A percentile compares a stretch with the other conserved stretches of the same genome.
Conservation (phyloP, 2,797 vertebrate species). For the Aeoliscus strigatus region DNA sequence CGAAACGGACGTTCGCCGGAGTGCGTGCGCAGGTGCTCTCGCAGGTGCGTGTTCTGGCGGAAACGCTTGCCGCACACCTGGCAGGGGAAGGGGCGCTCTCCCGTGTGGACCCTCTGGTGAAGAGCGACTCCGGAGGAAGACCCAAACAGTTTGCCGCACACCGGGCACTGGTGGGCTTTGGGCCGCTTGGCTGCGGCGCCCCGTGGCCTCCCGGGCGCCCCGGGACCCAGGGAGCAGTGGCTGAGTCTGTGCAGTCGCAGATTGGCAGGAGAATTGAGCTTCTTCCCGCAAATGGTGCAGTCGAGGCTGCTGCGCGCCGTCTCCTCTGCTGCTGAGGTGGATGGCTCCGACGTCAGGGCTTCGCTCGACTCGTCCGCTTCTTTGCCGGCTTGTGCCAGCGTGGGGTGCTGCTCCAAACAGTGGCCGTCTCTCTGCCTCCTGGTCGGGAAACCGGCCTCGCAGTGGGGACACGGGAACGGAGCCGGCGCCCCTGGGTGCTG, state of each 20-base stretch:
- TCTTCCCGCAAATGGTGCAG: constrained; percentile 78
- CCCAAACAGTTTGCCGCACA: constrained; percentile 79
- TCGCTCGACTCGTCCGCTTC: constrained; percentile 1
- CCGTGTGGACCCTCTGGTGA: constrained; percentile 83
- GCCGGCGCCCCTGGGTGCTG: constrained; percentile 75
- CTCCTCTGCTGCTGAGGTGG: constrained; percentile 33
- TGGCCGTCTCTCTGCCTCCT: constrained; percentile 71
- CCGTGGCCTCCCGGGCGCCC: constrained; percentile 37
- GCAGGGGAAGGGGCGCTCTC: constrained; percentile 83
- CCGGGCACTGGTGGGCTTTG: constrained; percentile 70
- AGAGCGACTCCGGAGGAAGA: constrained; percentile 83
- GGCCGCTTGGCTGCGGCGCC: constrained; percentile 44
- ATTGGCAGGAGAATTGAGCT: constrained; percentile 78
- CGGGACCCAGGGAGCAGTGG: constrained; percentile 51
- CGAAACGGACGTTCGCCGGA: constrained; percentile 85
- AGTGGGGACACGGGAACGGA: constrained; percentile 74
- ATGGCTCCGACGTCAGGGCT: constrained; percentile 20
- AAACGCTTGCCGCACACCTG: constrained; percentile 90
- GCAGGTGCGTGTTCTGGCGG: constrained; percentile 84
- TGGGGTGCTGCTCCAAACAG: constrained; percentile 64
- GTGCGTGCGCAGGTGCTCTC: constrained; percentile 89
- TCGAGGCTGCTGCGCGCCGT: constrained; percentile 53
- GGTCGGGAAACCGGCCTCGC: constrained; percentile 72
- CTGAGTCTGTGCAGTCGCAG: constrained; percentile 78
- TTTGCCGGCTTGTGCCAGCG: constrained; percentile 28